Conservation (phyloP, 2,888 invertebrate species). For the Antitype chi region DNA sequence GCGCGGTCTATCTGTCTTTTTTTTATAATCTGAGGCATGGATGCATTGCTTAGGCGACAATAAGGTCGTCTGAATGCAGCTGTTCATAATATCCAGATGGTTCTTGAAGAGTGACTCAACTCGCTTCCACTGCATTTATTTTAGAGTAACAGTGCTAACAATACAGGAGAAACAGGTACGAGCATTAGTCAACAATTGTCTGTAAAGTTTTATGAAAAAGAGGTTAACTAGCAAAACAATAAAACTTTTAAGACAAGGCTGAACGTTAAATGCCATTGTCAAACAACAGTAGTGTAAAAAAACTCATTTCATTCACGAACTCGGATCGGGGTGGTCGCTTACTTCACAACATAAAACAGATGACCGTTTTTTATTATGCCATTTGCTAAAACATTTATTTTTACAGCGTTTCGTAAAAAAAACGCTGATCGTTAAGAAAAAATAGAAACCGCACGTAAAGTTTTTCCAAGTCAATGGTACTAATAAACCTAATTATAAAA, state of each 20-base stretch:
- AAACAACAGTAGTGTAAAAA: constrained; percentile 18
- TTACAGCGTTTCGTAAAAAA: constrained; percentile 56
- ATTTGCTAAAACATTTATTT: constrained; percentile 65
- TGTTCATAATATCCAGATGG: no score
- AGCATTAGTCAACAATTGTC: not conserved
- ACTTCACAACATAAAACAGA: constrained; percentile 48
- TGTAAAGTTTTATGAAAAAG: not conserved
- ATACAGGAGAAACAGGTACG: not conserved
- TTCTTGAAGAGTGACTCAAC: not conserved
- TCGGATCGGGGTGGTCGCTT: constrained; percentile 27
- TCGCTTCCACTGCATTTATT: not conserved
- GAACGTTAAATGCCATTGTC: constrained; percentile 17
- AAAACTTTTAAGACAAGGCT: constrained; percentile 17
- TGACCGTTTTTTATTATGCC: constrained; percentile 54
- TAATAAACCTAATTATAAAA: constrained; percentile 83
- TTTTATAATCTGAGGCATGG: no score
- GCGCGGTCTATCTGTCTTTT: no score
- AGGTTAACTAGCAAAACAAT: constrained; percentile 17
- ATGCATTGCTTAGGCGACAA: no score
- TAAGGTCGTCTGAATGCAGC: no score
- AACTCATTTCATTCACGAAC: constrained; percentile 30
- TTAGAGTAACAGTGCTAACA: not conserved
- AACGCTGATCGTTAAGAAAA: constrained; percentile 59
- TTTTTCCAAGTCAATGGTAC: constrained; percentile 69
- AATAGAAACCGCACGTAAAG: constrained; percentile 69